These are phyloP conservation scores for Pangasius krempfi DNA, from an alignment of 2,797 vertebrate species.

Conservation along the genomic window DNA sequence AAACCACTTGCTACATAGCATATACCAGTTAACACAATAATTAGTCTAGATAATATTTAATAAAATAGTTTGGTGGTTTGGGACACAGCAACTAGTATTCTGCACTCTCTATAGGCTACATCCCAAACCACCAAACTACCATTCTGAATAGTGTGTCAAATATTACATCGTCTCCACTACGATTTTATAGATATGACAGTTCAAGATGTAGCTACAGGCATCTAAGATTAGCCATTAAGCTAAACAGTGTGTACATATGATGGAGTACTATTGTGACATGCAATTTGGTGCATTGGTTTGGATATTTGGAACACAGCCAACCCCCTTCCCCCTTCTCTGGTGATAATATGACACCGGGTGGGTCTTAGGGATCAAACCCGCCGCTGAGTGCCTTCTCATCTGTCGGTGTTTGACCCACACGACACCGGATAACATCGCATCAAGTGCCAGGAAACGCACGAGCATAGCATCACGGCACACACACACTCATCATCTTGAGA, in stretches of 20 bases:
- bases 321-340: background rate
- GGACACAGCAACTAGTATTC: background rate
- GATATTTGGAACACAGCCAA: background rate
- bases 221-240: background rate
- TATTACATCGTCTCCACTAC: background rate
- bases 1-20: background rate
- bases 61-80: background rate
- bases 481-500: background rate
- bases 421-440: conserved; percentile 18
- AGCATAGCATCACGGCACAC: background rate
- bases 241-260: background rate
- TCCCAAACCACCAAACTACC: background rate
- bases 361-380: conserved; percentile 14
- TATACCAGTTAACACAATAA: background rate
- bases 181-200: background rate
- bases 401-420: conserved; percentile 6
- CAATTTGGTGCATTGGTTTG: background rate
- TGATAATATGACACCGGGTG: conserved; percentile 13
- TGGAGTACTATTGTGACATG: background rate
- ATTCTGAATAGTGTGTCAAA: background rate
- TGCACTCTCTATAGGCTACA: background rate
- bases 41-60: too few relatives aligned
- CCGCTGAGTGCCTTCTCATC: background rate
- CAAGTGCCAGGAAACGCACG: background rate
- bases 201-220: background rate